Evolutionary conservation across 1,140 invertebrate species (phyloP), one percentile per base, ranked within the genome.

Genomic region (Tetramorium alpestre): DNA sequence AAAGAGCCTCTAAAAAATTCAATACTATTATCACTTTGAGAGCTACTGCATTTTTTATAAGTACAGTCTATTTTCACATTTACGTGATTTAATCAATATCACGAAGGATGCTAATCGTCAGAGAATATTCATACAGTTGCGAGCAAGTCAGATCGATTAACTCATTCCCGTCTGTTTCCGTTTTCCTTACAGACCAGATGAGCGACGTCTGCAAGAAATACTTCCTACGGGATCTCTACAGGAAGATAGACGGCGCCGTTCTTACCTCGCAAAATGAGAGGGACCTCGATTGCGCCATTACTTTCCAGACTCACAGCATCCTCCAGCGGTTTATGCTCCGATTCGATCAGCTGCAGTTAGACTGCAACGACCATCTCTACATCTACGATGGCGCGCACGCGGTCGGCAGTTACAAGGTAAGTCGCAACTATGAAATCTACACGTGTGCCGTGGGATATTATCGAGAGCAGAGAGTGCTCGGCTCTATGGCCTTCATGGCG

Each of bases 331-430:
- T 99, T 95, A 99, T 99, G 98, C 96, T 99, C 86, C 97, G 98
- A 89, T 99, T 99, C 95, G 97, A 98, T 89, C 95, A 96, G 89
- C 94, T 97, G 38, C 96, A 97, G 89, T 96, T 99, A 76, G 98
- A 99, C 96, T 99, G 98, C 96, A 98, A 99, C 93, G 98, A 99
- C 95, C 98, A 99, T 95, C 96, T 99, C 13, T 98, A 97, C 92
- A 98, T 99, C 91, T 99, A 98, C 93, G 98, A 99, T 96, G 98
- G 98, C 11, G 98, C 98, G 16, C 98, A 99, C 93, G 97, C 97
- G 47, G 98, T 98, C 44, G 97, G 97, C 58, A 97, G 96, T 88
- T 97, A 97, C 89, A 98, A 98, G 97, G 98, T 99, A 95, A 93
- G 75, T 89, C 41, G 16, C 10, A 3, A 22, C 33, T 51, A 28